A percentile compares a stretch with the other conserved stretches of the same genome.
These are phyloP conservation scores for Drosophila atroscutellata DNA, from an alignment of 2,888 invertebrate genomes.

Conservation along the genomic window DNA sequence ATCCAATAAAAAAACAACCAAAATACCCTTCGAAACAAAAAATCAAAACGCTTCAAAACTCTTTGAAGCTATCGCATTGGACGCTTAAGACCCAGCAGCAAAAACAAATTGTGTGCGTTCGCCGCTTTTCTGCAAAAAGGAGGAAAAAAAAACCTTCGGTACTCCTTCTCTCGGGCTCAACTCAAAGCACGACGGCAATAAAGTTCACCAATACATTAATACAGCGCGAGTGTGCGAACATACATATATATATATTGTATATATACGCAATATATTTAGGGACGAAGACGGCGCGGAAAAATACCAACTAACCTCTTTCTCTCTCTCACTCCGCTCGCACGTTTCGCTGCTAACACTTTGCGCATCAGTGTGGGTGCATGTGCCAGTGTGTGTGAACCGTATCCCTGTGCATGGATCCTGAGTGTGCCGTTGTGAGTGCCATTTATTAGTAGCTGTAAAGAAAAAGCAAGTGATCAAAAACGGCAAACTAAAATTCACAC, in stretches of 20 bases:
- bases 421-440: constrained; percentile 45
- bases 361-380: constrained; percentile 46
- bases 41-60: constrained; percentile 16
- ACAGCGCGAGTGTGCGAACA: constrained; percentile 40
- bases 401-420: constrained; percentile 47
- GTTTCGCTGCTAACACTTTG: constrained; percentile 50
- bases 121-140: constrained; percentile 49
- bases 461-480: constrained; percentile 27
- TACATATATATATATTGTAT: constrained; percentile 45
- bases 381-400: constrained; percentile 18
- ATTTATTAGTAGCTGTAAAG: constrained; percentile 47
- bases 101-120: constrained; percentile 29
- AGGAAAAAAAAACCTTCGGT: constrained; percentile 61
- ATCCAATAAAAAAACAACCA: constrained; percentile 18
- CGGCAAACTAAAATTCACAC: constrained; percentile 27
- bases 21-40: neutral
- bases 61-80: constrained; percentile 18
- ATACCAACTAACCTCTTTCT: constrained; percentile 71
- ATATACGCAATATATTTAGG: constrained; percentile 66
- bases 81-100: constrained; percentile 8
- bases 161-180: constrained; percentile 61
- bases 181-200: constrained; percentile 54
- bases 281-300: constrained; percentile 73
- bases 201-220: constrained; percentile 61
- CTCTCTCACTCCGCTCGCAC: constrained; percentile 34